Conservation (phyloP, 2,888 invertebrate genomes). For the Sthenelais limicola region DNA sequence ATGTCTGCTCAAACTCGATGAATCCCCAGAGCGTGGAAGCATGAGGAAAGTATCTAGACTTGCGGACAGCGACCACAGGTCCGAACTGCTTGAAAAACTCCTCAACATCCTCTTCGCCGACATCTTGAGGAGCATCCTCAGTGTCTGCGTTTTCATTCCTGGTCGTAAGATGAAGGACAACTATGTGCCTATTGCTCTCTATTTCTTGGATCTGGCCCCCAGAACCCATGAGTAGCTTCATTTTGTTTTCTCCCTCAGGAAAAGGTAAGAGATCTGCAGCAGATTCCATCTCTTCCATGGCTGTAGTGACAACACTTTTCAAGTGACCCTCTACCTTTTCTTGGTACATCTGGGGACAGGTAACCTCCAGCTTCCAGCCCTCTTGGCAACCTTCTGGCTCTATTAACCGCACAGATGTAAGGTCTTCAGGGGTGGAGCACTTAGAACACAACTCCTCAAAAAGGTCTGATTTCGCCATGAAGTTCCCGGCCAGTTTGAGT, state of each 20-base stretch:
- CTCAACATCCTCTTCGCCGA: neutral
- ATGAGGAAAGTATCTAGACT: neutral
- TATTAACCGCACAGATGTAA: neutral
- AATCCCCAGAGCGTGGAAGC: neutral
- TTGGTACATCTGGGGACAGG: conserved; percentile 15
- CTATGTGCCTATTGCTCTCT: conserved; percentile 2
- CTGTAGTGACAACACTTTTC: neutral
- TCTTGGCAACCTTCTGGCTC: neutral
- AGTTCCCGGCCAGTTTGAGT: neutral
- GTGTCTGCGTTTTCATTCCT: neutral
- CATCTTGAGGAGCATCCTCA: neutral
- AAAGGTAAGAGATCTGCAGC: neutral
- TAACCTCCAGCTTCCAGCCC: conserved; percentile 14
- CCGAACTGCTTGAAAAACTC: neutral
- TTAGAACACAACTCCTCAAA: neutral
- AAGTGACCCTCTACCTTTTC: neutral
- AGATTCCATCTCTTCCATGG: conserved; percentile 5
- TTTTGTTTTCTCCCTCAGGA: neutral
- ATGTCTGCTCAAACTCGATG: neutral
- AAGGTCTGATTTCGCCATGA: neutral
- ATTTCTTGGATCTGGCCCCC: conserved; percentile 10
- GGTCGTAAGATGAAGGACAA: neutral
- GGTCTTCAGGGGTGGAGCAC: too few relatives aligned
- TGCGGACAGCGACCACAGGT: neutral
- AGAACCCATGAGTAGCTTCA: neutral